Evolutionary conservation across 2,113 vertebrate species (phyloP).

Genomic region (Nerophis ophidion): DNA sequence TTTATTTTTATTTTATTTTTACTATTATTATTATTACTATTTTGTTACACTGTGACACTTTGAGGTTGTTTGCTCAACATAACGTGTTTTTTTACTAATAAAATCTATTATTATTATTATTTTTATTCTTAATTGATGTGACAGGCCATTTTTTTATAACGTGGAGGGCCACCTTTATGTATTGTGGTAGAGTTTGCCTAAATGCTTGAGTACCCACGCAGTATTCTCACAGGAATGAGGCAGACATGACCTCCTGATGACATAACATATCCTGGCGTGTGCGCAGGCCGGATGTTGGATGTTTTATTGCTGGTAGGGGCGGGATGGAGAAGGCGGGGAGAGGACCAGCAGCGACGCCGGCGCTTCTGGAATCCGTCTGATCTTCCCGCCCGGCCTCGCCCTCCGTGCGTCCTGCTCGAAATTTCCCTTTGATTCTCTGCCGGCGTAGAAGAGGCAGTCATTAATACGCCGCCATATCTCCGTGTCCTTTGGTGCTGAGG

Average conservation of each 20-base stretch:
- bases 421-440: slow-evolving; percentile 67
- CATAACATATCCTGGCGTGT: slow-evolving; percentile 15
- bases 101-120: too few relatives aligned
- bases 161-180: too few relatives aligned
- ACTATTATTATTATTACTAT: too few relatives aligned
- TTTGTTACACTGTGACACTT: too few relatives aligned
- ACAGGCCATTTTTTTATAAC: too few relatives aligned
- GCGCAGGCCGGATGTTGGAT: slow-evolving; percentile 5
- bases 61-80: too few relatives aligned
- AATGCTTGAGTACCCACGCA: too few relatives aligned
- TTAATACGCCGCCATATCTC: slow-evolving; percentile 63
- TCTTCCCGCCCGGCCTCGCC: slow-evolving; percentile 51
- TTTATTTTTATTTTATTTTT: too few relatives aligned
- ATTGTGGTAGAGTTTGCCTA: too few relatives aligned
- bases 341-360: too few relatives aligned
- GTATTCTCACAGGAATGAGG: neutral
- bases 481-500: slow-evolving; percentile 63
- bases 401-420: slow-evolving; percentile 68
- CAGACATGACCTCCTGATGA: slow-evolving; percentile 28
- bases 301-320: slow-evolving; percentile 29
- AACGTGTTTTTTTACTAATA: too few relatives aligned
- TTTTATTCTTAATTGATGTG: too few relatives aligned
- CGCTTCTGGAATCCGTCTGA: slow-evolving; percentile 60
- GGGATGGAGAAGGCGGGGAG: neutral
- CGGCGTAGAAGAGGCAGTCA: slow-evolving; percentile 54